phyloP scores from a whole-genome alignment of 2,888 invertebrate genomes.

The Stenotaenia linearis region DNA sequence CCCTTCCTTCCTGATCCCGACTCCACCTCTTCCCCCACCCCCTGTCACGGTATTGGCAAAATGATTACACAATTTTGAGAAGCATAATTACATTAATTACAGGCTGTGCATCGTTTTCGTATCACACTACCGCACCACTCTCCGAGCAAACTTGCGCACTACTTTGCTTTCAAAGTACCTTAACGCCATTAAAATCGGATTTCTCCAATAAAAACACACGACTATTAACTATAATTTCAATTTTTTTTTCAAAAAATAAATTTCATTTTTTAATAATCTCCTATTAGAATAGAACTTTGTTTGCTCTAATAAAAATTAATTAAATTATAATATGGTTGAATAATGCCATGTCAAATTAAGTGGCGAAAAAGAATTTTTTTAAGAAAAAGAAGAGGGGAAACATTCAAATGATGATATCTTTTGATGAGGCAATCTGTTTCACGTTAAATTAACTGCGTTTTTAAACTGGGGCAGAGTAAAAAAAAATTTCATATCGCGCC shows the following conservation, averaged over 20 bases:
- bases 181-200: background rate
- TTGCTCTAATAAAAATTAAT: background rate
- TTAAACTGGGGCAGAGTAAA: background rate
- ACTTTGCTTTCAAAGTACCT: background rate
- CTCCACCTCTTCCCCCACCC: background rate
- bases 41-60: slow-evolving; percentile 22
- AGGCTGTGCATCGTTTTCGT: background rate
- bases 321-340: background rate
- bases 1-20: background rate
- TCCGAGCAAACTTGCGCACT: background rate
- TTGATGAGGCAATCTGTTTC: background rate
- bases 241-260: background rate
- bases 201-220: background rate
- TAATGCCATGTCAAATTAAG: background rate
- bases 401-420: background rate
- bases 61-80: slow-evolving; percentile 21
- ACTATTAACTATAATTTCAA: background rate
- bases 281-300: background rate
- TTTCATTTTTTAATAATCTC: background rate
- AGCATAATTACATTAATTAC: slow-evolving; percentile 24
- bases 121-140: background rate
- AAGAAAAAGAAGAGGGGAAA: background rate
- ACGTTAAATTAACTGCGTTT: background rate
- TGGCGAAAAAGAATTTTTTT: background rate
- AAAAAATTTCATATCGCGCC: background rate